Base-by-base conservation (phyloP, 2,113 vertebrate genomes). In the Nothobranchius furzeri region DNA sequence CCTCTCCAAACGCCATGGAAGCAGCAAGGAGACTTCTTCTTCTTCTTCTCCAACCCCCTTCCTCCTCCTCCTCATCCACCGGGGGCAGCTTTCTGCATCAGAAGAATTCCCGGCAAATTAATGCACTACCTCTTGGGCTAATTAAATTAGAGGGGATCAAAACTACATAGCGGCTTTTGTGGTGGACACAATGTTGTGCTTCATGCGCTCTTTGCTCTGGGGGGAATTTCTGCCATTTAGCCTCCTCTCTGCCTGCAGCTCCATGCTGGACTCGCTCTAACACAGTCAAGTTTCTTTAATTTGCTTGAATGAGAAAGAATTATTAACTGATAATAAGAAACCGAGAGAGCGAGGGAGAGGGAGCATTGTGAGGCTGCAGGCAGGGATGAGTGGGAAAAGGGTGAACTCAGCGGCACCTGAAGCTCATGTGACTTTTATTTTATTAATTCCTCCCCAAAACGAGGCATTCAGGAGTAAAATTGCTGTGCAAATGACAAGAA, bases 101-200 rank as follows among this genome's bases (percentile, higher is more conserved):
- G 94, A 98, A 94, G 95, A 96, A 96, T 96, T 98, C 95, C 96
- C 95, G 94, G 95, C 94, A 96, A 97, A 98, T 96, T 95, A 98
- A 96, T 96, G 94, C 93, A 92, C 95, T 97, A 97, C 95, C 95
- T 98, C 96, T 98, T 94, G 95, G 96, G 94, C 95, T 97, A 98
- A 99, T 99, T 98, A 96, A 98, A 98, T 98, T 97, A 98, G 94
- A 95, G 93, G 93, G 95, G 95, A 98, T 98, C 95, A 97, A 95
- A 97, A 96, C 93, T 95, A 98, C 95, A 97, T 95, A 98, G 95
- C 93, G 81, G 94, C 95, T 97, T 98, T 97, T 97, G 95, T 96
- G 93, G 94, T 95, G 95, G 95, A 96, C 96, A 95, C 95, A 95
- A 95, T 96, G 95, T 96, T 95, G 93, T 95, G 95, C 95, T 96